These are phyloP conservation scores for Dryobotodes eremita DNA, from an alignment of 2,888 invertebrate species.

Conservation along the genomic window DNA sequence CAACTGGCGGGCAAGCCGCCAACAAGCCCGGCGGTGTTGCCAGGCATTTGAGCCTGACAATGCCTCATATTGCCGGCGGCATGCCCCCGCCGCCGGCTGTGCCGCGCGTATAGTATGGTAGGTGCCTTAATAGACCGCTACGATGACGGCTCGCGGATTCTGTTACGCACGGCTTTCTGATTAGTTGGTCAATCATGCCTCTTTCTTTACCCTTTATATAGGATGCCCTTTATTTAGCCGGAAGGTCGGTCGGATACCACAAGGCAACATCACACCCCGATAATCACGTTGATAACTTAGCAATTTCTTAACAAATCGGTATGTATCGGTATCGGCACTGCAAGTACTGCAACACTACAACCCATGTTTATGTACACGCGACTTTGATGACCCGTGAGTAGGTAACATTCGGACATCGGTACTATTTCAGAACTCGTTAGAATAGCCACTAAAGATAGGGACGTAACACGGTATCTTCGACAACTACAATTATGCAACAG, in stretches of 20 bases:
- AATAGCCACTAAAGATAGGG: constrained; percentile 10
- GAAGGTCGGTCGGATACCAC: constrained; percentile 28
- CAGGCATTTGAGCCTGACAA: no score
- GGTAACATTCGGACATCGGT: background rate
- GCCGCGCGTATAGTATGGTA: no score
- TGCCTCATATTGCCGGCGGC: no score
- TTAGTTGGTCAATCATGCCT: constrained; percentile 9
- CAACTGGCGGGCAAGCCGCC: no score
- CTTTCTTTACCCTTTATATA: constrained; percentile 35
- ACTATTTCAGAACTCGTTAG: constrained; percentile 26
- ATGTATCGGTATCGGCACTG: constrained; percentile 6
- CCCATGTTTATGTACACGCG: constrained; percentile 4
- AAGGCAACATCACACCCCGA: constrained; percentile 44
- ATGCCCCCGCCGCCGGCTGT: no score
- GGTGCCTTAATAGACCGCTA: background rate
- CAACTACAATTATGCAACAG: constrained; percentile 20
- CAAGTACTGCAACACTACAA: background rate
- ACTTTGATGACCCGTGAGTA: constrained; percentile 17
- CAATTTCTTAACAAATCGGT: constrained; percentile 36
- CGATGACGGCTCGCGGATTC: background rate
- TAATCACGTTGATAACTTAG: constrained; percentile 50
- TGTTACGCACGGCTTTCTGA: constrained; percentile 18
- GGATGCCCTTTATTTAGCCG: constrained; percentile 37
- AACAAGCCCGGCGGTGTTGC: no score
- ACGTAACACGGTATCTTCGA: constrained; percentile 9